Conservation (phyloP, 2,888 invertebrate genomes). For the Cryptocheilus praepositus region DNA sequence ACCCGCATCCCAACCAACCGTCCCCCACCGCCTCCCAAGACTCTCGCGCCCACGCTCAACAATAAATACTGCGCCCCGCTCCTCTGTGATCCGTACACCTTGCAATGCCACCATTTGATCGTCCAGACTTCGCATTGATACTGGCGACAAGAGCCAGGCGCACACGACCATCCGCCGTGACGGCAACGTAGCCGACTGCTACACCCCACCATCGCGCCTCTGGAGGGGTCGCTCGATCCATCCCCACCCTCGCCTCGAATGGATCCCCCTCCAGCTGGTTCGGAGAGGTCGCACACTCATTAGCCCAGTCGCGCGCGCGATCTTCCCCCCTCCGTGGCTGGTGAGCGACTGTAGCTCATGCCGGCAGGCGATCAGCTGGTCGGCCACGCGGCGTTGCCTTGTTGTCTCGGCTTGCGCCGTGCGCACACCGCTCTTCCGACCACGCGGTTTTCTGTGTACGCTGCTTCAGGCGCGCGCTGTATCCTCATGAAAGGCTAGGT, state of each 20-base stretch:
- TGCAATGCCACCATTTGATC: conserved; percentile 68
- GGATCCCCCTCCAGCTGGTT: conserved; percentile 31
- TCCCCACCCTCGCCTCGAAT: conserved; percentile 27
- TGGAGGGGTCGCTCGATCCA: conserved; percentile 19
- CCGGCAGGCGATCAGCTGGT: conserved; percentile 81
- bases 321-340: conserved; percentile 73
- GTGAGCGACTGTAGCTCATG: conserved; percentile 79
- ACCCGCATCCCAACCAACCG: too few species aligned
- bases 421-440: conserved; percentile 38
- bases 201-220: conserved; percentile 32
- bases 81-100: conserved; percentile 67
- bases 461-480: conserved; percentile 29
- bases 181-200: conserved; percentile 78
- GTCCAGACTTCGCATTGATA: conserved; percentile 59
- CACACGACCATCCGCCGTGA: conserved; percentile 74
- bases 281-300: conserved; percentile 73
- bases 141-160: conserved; percentile 33
- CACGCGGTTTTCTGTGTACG: conserved; percentile 61
- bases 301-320: conserved; percentile 71
- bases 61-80: too few species aligned
- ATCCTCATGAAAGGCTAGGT: conserved; percentile 48
- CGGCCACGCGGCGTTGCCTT: conserved; percentile 72
- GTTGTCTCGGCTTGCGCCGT: conserved; percentile 58
- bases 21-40: too few species aligned
- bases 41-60: too few species aligned